Evolutionary conservation across 37 sponge, comb jelly and placozoan genomes (phyloP).

Genomic region (Chondrosia reniformis): DNA sequence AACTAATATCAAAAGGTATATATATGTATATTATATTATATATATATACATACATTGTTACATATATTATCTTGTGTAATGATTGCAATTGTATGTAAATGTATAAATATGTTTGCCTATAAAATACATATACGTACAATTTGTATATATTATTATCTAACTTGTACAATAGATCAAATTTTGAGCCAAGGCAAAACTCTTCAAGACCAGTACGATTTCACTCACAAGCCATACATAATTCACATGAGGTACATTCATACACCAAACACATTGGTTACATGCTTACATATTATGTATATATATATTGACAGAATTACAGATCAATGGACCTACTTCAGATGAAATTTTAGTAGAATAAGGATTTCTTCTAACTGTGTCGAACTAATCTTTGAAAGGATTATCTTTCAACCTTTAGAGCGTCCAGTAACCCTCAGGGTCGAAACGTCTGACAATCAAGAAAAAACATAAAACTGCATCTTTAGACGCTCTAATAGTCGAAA

Average conservation of each 20-base stretch:
- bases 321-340: neutral
- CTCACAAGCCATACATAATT: slow-evolving; percentile 51
- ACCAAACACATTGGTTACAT: neutral
- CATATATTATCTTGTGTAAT: too few species aligned
- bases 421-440: too few species aligned
- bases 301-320: slow-evolving; percentile 1
- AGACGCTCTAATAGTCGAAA: too few species aligned
- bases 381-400: too few species aligned
- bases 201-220: slow-evolving; percentile 44
- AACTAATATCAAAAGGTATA: neutral
- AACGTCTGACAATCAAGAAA: too few species aligned
- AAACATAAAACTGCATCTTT: too few species aligned
- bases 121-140: neutral
- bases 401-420: too few species aligned
- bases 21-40: neutral
- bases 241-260: slow-evolving; percentile 52
- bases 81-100: neutral
- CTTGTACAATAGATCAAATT: neutral
- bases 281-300: neutral
- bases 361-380: too few species aligned
- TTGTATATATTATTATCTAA: neutral
- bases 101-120: neutral
- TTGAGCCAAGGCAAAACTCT: slow-evolving; percentile 26
- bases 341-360: too few species aligned
- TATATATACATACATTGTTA: slow-evolving; percentile 4